These are phyloP conservation scores for Mnemiopsis leidyi DNA, from an alignment of 37 sponge, comb jelly and placozoan genomes.

Conservation along the genomic window DNA sequence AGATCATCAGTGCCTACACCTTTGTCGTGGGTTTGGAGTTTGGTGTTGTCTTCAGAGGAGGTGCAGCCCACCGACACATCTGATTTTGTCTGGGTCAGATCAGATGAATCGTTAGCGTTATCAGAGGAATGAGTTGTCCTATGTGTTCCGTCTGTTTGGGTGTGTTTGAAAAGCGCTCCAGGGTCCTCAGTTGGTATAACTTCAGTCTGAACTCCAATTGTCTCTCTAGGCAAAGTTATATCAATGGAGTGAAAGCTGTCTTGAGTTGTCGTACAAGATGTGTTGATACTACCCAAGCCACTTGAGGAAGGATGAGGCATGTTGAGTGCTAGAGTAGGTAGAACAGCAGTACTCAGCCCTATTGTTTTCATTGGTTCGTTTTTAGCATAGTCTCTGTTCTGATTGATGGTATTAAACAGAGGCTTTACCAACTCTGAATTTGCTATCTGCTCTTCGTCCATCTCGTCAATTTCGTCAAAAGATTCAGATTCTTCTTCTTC, in stretches of 20 bases:
- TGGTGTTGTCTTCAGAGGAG: constrained; percentile 17
- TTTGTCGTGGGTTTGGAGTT: constrained; percentile 21
- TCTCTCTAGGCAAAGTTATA: neutral
- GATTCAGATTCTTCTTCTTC: neutral
- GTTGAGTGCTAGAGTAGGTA: neutral
- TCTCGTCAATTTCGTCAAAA: constrained; percentile 38
- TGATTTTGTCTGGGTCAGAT: constrained; percentile 36
- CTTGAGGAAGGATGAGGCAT: constrained; percentile 62
- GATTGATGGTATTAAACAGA: constrained; percentile 18
- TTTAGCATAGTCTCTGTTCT: constrained; percentile 49
- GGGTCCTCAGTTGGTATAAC: neutral
- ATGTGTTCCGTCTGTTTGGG: neutral
- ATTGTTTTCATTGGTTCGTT: constrained; percentile 24
- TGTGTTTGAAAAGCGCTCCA: neutral
- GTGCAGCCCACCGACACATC: constrained; percentile 50
- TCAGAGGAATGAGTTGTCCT: neutral
- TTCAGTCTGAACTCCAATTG: constrained; percentile 36
- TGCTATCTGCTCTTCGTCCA: constrained; percentile 55
- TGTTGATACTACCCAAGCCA: constrained; percentile 45
- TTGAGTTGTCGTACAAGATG: constrained; percentile 55
- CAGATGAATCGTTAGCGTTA: neutral
- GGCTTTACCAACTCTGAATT: constrained; percentile 18
- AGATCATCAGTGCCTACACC: constrained; percentile 21
- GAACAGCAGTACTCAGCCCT: neutral
- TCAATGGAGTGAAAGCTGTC: constrained; percentile 45